Evolutionary conservation across 2,113 vertebrate species (phyloP), one percentile per base, ranked within the genome.

Genomic region (Cyrtonyx montezumae): DNA sequence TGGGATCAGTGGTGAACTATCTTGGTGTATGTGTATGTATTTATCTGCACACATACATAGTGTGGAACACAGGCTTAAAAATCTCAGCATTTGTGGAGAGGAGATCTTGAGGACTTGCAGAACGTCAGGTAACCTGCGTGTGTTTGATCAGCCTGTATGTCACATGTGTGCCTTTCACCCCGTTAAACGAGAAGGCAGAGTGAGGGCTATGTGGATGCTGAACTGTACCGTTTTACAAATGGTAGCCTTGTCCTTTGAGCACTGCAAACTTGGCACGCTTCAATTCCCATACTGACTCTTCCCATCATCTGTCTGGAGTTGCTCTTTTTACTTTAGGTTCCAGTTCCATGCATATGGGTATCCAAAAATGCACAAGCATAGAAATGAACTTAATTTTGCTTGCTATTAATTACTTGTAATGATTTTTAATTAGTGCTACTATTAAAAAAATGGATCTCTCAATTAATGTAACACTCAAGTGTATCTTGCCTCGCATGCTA

Each of bases 201-300:
- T 40, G 40, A 40, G 40, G 40, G 40, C 40, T 40, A 40, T 13
- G 11, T 40, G 40, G 40, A 40, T 13, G 13, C 40, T 40, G 40
- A 40, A 40, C 40, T 40, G 40, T 40, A 4, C 12, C 12, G 40
- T 40, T 40, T 40, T 40, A 40, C 40, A 40, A 40, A 40, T 40
- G 40, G 13, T 40, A 40, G 40, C 20, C 68, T 77, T 53, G 43
- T 59, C 21, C 28, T 62, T 22, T 0, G 1, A 3, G 1, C 58
- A 32, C 42, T 74, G 43, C 45, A 40, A 62, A 6, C 0, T 0
- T 13, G 45, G 21, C 32, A 9, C 1, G 4, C 66, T 69, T 61
- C 34, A 28, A 20, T 25, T 32, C 32, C 17, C 55, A 34, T 8
- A 17, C 40, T 59, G 16, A n/a, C 11, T 55, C 32, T 18, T 82